Percentiles rank a stretch among this genome's conserved stretches.
Evolutionary conservation across 2,797 vertebrate genomes (phyloP).

Genomic region (Bradypus variegatus): DNA sequence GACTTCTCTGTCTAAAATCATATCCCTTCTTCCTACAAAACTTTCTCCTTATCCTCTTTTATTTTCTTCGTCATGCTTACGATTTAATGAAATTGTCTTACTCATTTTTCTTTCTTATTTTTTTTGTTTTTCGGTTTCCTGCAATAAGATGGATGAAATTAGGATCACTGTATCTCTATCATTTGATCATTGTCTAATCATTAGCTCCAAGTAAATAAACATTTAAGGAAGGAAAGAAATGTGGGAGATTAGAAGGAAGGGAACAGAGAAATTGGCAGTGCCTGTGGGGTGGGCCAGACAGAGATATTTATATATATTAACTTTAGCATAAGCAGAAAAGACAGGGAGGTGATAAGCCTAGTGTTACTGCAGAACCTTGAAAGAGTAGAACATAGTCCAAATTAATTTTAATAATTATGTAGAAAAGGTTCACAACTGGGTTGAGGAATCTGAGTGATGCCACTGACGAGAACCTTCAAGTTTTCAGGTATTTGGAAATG

Average conservation of each 20-base stretch:
- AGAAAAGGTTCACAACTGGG: neutral
- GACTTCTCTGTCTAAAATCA: neutral
- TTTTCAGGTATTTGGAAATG: neutral
- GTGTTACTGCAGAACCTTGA: neutral
- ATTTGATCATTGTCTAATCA: neutral
- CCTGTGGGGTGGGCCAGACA: neutral
- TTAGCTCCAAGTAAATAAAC: neutral
- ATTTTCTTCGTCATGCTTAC: neutral
- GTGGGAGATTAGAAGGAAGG: neutral
- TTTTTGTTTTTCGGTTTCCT: neutral
- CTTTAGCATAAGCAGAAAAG: neutral
- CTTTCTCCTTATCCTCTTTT: neutral
- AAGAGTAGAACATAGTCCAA: neutral
- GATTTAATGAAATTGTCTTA: neutral
- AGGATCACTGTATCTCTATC: neutral
- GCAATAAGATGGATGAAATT: neutral
- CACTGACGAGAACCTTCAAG: neutral
- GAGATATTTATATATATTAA: neutral
- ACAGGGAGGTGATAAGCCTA: neutral
- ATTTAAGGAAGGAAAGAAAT: neutral
- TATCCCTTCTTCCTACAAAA: neutral
- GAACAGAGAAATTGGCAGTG: neutral
- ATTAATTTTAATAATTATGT: neutral
- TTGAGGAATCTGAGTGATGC: neutral
- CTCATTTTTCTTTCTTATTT: neutral